Base-by-base conservation (phyloP, 2,113 vertebrate species). In the Motacilla tschutschensis region DNA sequence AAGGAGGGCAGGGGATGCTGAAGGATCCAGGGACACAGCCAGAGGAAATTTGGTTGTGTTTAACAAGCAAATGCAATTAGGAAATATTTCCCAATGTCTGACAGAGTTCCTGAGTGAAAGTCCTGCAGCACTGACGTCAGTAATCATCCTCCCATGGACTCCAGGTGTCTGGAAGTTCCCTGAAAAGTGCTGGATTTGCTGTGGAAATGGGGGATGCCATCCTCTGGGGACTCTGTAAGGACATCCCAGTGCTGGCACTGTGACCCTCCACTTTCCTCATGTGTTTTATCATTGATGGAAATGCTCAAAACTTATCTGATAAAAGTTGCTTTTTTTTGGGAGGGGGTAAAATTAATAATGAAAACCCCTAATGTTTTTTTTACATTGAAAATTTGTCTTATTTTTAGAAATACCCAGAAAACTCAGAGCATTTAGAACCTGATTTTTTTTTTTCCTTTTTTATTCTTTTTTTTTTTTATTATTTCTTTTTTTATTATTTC, bases 251-350 rank as follows among this genome's bases (percentile, higher is more conserved):
- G 5, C 14, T 31, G 41, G 26, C 26, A 13, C 55, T n/a, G 48
- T 28, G 46, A 21, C 31, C 10, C 14, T 54, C 12, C 15, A 10
- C 9, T 48, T 60, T 29, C 29, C 50, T 38, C 4, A 1, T 5
- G 12, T 9, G 14, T 47, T 66, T 77, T 40, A 22, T 53, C 12
- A 43, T 15, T 0, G 0, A 22, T 2, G 5, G n/a, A 55, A 16
- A 20, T 2, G 33, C 64, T 59, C 54, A 50, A 59, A 87, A 57
- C 33, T 69, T 44, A 24, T 36, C 73, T 25, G 40, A 51, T 26
- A 47, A 75, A 67, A 47, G 26, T 33, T 33, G 14, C 15, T 40
- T 40, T 40, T 26, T 58, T 51, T 24, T 5, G 12, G 6, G 7
- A 14, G 26, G 47, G 5, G 7, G 5, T 43, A 36, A 63, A 69